A percentile compares a stretch with the other conserved stretches of the same genome.
phyloP scores from a whole-genome alignment of 2,888 invertebrate genomes.

The Eledona agricola region DNA sequence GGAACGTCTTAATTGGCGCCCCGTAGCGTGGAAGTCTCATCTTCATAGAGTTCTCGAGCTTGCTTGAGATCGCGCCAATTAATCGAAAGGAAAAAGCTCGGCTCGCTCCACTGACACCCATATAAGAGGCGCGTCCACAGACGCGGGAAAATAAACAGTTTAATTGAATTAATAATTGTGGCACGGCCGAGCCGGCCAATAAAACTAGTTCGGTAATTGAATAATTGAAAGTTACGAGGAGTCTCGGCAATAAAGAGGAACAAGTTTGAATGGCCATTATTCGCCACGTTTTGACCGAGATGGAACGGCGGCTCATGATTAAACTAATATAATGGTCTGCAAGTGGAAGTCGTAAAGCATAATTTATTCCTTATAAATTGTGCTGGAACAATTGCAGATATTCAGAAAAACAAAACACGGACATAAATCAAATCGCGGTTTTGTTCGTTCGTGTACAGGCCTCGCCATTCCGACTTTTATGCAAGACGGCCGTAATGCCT shows the following conservation, averaged over 20 bases:
- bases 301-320: slow-evolving; percentile 40
- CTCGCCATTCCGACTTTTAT: slow-evolving; percentile 32
- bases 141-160: slow-evolving; percentile 16
- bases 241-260: slow-evolving; percentile 37
- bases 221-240: slow-evolving; percentile 42
- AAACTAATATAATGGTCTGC: slow-evolving; percentile 45
- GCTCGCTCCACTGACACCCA: slow-evolving; percentile 26
- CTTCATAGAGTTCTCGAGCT: slow-evolving; percentile 14
- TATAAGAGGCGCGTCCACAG: too few relatives aligned
- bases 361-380: slow-evolving; percentile 45
- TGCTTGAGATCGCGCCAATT: too few relatives aligned
- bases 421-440: slow-evolving; percentile 44
- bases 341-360: slow-evolving; percentile 44
- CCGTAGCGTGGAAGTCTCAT: slow-evolving; percentile 24
- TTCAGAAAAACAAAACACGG: slow-evolving; percentile 43
- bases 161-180: slow-evolving; percentile 29
- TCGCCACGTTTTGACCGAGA: slow-evolving; percentile 38
- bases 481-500: slow-evolving; percentile 30
- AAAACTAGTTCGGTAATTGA: slow-evolving; percentile 38
- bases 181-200: slow-evolving; percentile 10
- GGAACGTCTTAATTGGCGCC: slow-evolving; percentile 31
- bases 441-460: slow-evolving; percentile 39
- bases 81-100: slow-evolving; percentile 16
- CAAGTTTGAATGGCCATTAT: slow-evolving; percentile 40
- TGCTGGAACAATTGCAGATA: slow-evolving; percentile 44